A percentile compares a stretch with the other conserved stretches of the same genome.
These are phyloP conservation scores for Platalea minor DNA, from an alignment of 2,797 vertebrate species.

Conservation along the genomic window DNA sequence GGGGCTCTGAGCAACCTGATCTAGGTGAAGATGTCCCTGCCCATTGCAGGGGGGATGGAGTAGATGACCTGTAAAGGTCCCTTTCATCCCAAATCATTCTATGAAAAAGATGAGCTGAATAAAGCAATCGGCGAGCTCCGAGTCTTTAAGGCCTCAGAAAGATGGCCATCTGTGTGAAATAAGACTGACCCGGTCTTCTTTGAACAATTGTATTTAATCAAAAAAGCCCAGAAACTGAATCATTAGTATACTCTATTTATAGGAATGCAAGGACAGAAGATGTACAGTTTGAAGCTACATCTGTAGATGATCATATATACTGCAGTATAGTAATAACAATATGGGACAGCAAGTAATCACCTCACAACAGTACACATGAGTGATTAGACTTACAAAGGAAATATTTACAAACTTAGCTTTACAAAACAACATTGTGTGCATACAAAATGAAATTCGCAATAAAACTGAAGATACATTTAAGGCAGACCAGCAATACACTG, in stretches of 20 bases:
- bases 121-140: rapidly evolving
- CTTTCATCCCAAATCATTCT: too few relatives aligned
- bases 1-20: too few relatives aligned
- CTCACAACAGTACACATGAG: slow-evolving; percentile 74
- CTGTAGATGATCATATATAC: slow-evolving; percentile 61
- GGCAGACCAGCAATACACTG: slow-evolving; percentile 80
- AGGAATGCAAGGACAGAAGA: slow-evolving; percentile 72
- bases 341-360: slow-evolving; percentile 72
- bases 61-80: too few relatives aligned
- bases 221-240: slow-evolving; percentile 53
- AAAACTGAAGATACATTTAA: slow-evolving; percentile 78
- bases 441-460: slow-evolving; percentile 74
- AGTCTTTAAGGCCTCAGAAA: neutral
- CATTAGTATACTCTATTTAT: slow-evolving; percentile 70
- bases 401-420: slow-evolving; percentile 80
- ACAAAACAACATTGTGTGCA: slow-evolving; percentile 73
- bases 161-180: neutral
- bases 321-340: slow-evolving; percentile 64
- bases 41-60: too few relatives aligned
- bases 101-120: too few relatives aligned
- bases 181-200: neutral
- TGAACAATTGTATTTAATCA: slow-evolving; percentile 57
- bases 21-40: too few relatives aligned
- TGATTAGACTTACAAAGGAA: slow-evolving; percentile 73
- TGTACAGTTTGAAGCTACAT: slow-evolving; percentile 71